Conservation (phyloP, 2,113 vertebrate species). For the Gymnogyps californianus region DNA sequence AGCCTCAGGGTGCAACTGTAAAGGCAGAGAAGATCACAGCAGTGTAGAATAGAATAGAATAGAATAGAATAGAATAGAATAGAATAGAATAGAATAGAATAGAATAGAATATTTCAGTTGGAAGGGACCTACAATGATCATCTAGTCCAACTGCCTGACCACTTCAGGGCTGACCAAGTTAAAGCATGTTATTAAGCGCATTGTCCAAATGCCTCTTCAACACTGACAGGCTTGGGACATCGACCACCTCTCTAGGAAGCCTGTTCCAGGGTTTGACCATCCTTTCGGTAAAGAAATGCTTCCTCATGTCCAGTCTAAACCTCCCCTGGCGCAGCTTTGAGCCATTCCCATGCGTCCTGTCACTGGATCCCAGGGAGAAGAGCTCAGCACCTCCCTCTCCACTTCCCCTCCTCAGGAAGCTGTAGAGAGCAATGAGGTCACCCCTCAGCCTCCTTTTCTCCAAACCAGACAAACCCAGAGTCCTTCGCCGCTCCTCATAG, state of each 20-base stretch:
- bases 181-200: background rate
- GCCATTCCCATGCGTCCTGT: background rate
- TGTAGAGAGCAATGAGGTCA: background rate
- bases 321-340: background rate
- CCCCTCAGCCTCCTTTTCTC: background rate
- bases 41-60: background rate
- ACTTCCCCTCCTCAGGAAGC: background rate
- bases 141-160: background rate
- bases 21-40: background rate
- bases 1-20: background rate
- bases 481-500: background rate
- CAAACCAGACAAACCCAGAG: background rate
- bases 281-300: background rate
- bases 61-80: background rate
- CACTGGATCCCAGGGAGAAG: background rate
- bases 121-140: background rate
- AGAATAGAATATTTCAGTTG: background rate
- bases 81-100: background rate
- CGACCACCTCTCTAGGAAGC: background rate
- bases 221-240: background rate
- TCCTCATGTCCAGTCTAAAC: background rate
- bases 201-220: background rate
- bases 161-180: background rate
- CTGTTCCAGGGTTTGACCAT: background rate
- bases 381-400: background rate